A percentile compares a stretch with the other conserved stretches of the same genome.
Conservation (phyloP, 2,888 invertebrate species). For the Drosophila setosimentum region DNA sequence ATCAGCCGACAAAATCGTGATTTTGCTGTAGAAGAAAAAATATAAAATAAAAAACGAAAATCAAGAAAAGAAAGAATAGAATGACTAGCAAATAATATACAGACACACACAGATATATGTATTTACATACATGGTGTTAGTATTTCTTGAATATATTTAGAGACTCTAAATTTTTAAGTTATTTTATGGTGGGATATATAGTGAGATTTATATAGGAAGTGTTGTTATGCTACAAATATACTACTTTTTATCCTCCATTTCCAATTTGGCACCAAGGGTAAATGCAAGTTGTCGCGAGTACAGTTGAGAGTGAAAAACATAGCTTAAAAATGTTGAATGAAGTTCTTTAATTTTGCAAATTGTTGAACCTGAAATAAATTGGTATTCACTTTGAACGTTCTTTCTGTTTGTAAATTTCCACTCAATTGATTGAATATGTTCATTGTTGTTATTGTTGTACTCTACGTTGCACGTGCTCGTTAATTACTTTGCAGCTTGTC, state of each 20-base stretch:
- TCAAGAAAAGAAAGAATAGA: constrained; percentile 3
- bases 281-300: too few species aligned
- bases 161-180: not conserved
- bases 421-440: constrained; percentile 34
- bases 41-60: constrained; percentile 3
- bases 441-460: constrained; percentile 34
- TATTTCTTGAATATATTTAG: not conserved
- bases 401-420: constrained; percentile 33
- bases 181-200: not conserved
- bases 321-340: not conserved
- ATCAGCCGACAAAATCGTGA: constrained; percentile 55
- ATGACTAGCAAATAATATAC: constrained; percentile 2
- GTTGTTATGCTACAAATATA: not conserved
- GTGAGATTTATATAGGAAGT: not conserved
- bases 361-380: constrained; percentile 22
- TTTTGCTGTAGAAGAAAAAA: not conserved
- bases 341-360: constrained; percentile 9
- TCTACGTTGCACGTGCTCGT: constrained; percentile 65
- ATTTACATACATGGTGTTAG: not conserved
- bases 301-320: constrained; percentile 1
- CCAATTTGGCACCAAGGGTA: not conserved
- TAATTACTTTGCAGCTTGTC: constrained; percentile 56
- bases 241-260: not conserved
- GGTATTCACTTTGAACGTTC: constrained; percentile 38
- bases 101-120: not conserved